phyloP scores from a whole-genome alignment of 2,113 vertebrate species.

The Acanthisitta chloris region DNA sequence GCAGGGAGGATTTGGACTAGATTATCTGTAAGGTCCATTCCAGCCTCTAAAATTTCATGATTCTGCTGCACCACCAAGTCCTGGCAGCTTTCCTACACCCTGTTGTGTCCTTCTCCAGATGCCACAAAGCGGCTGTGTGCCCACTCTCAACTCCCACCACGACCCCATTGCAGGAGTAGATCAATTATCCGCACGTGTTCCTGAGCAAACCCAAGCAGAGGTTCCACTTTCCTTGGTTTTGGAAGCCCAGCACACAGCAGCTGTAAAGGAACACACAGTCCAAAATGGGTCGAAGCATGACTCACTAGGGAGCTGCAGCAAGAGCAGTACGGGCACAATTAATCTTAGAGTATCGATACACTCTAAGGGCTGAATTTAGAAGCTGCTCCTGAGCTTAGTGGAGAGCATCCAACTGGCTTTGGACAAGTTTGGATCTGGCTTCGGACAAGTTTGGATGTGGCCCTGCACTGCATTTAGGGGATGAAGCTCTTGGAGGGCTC shows the following conservation, averaged over 20 bases:
- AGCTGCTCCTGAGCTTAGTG: neutral
- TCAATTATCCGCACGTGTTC: rapidly evolving
- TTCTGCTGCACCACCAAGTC: rapidly evolving
- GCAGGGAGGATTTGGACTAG: no score
- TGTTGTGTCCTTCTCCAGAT: rapidly evolving
- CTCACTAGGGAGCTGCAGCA: neutral
- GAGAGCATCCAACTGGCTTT: neutral
- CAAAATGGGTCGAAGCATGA: rapidly evolving
- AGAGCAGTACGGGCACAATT: neutral
- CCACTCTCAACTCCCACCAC: rapidly evolving
- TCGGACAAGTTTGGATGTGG: neutral
- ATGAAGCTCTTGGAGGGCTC: neutral
- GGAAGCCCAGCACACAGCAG: neutral
- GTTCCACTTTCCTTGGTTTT: rapidly evolving
- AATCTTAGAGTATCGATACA: rapidly evolving
- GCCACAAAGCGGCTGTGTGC: rapidly evolving
- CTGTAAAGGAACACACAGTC: rapidly evolving
- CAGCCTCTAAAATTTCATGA: no score
- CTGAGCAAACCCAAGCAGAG: rapidly evolving
- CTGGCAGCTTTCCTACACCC: rapidly evolving
- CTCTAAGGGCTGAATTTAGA: rapidly evolving
- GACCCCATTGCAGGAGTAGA: rapidly evolving
- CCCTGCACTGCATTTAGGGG: neutral
- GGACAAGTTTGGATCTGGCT: neutral
- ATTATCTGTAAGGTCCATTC: no score